Base-by-base conservation (phyloP, 2,888 invertebrate genomes). In the Trachelus stipa region DNA sequence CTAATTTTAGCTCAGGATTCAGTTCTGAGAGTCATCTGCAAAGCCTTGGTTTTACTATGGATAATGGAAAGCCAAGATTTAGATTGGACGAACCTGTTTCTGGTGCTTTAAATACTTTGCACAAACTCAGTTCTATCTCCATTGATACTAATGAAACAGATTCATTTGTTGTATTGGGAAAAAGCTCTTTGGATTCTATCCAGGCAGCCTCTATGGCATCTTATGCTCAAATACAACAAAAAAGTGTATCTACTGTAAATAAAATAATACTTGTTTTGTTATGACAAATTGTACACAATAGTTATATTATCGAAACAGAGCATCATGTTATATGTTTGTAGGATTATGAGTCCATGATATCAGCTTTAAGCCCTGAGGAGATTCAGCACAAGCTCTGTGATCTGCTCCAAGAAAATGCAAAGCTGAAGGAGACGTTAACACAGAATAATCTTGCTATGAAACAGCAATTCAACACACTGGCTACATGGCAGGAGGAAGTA, bases 371-470 rank as follows among this genome's bases (percentile, higher is more conserved):
- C 79, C 92, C 92, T 0, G 91, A 91, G 12, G 93, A 94, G 69
- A 88, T 94, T 9, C 92, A 94, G 84, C 91, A 92, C 81, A 92
- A 92, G 15, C 92, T 94, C 77, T 92, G 92, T 0, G 93, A 93
- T 75, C 85, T 94, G 1, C 87, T 94, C 0, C 93, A 93, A 81
- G 94, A 94, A 86, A 94, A 94, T 85, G 86, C 92, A 0, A 92
- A 93, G 35, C 88, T 95, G 68, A 93, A 93, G 87, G 95, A 95
- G 83, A 94, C 94, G 0, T 88, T 96, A 68, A 92, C 93, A 33
- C 93, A 95, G 83, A 95, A 95, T 86, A 95, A 95, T 83, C 91
- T 93, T 73, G 93, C 94, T 0, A 94, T 95, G 94, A 95, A 94
- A 85, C 93, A 94, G 73, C 95, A 95, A 89, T 94, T 95, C 83